Base-by-base conservation (phyloP, 2,113 vertebrate genomes). In the Oreotragus oreotragus region DNA sequence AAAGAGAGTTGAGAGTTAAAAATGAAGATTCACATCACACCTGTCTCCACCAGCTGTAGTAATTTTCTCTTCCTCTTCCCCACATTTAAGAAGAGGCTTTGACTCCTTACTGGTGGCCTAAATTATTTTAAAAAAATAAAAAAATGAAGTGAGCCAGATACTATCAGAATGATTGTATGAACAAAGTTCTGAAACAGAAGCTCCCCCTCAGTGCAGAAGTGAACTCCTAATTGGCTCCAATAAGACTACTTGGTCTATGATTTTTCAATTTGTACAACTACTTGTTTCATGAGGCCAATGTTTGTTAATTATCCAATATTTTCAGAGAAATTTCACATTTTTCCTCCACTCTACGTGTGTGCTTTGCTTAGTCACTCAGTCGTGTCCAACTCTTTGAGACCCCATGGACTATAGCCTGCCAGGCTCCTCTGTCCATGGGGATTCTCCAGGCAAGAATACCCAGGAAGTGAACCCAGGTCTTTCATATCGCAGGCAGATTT, bases 311-410 rank as follows among this genome's bases (percentile, higher is more conserved):
- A 39, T 43, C 2, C 1, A 51, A 27, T 33, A 39, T 88, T 87
- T 94, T 23, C 11, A 60, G 7, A 39, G 6, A 93, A 94, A 64
- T 88, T 91, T 88, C 39, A 92, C 36, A 16, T 28, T 87, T 28
- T 58, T 27, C 14, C 2, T 47, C 15, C 23, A 19, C 43, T 89
- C 3, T 49, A 57, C 2, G 1, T 70, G 9, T 36, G 9, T 70
- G 19, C 19, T 70, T n/a, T 70, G 64, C 9, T 70, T 70, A 70
- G 64, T 36, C n/a, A 23, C 19, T 36, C 64, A 36, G n/a, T 36
- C 4, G 0, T 70, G 17, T 70, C 9, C 19, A 1, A 11, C n/a
- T 70, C 64, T 70, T 36, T 36, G n/a, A 5, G 19, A 12, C n/a
- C 10, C n/a, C 19, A 3, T 70, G 64, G 9, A 36, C 66, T 23